Conservation (phyloP, 2,888 invertebrate species). For the Pollenia amentaria region DNA sequence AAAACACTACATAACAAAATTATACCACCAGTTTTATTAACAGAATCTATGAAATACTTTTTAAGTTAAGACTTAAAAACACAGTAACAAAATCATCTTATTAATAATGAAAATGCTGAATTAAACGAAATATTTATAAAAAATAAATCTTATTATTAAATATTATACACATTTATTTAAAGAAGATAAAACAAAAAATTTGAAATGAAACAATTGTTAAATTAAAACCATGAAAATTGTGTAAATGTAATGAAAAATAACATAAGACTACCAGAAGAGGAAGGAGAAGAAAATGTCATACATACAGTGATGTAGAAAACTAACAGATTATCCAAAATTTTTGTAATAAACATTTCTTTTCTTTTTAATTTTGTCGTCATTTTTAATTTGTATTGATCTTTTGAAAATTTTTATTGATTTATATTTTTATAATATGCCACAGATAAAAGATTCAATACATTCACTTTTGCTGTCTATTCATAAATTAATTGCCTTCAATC, state of each 20-base stretch:
- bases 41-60: conserved; percentile 3
- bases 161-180: neutral
- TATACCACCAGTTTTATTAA: conserved; percentile 71
- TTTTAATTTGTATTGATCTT: neutral
- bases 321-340: neutral
- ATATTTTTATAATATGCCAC: no score
- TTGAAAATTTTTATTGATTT: no score
- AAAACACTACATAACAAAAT: conserved; percentile 46
- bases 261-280: neutral
- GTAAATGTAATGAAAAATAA: conserved; percentile 16
- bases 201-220: conserved; percentile 1
- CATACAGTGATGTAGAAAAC: conserved; percentile 42
- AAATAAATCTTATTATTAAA: neutral
- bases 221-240: neutral
- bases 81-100: conserved; percentile 1
- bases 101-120: conserved; percentile 23
- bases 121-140: neutral
- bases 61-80: conserved; percentile 1
- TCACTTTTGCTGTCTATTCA: no score
- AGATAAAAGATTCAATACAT: no score
- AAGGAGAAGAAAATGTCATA: neutral
- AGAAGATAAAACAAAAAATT: neutral
- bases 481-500: no score
- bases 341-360: neutral
- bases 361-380: neutral